Base-by-base conservation (phyloP, 2,113 vertebrate species). In the Opisthocomus hoazin region DNA sequence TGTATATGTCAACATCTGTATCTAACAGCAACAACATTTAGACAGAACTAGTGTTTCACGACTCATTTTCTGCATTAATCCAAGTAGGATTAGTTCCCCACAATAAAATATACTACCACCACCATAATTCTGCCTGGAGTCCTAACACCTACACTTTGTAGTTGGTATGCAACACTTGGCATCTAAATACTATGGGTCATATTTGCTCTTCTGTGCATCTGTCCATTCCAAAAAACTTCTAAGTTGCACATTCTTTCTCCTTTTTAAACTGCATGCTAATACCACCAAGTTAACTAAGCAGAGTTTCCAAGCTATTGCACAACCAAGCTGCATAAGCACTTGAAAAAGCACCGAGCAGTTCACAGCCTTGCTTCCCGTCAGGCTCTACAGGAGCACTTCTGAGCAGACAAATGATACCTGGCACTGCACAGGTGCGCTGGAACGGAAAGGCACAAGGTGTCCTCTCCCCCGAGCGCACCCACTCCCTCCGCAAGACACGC, bases 221-320 rank as follows among this genome's bases (percentile, higher is more conserved):
- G 5, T 48, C 23, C 24, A 53, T 51, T 75, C 21, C 5, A 45
- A 84, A 90, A 58, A 65, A 15, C 9, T 50, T 53, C 23, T 3
- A 39, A 63, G 16, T 6, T 65, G 58, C 12, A 60, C 34, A 43
- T 85, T 85, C 37, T 84, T 95, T 80, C 63, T 45, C 26, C 50
- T 82, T 96, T 93, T 73, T 61, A 89, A 94, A 20, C 66, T 54
- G n/a, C 27, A 68, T 5, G 19, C 51, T 74, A 88, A 86, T 53
- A 54, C 36, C 41, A 14, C 61, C 1, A 85, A 88, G 45, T 87
- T 90, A 91, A 91, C 34, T 53, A 64, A 75, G 68, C 51, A 71
- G 29, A 90, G 41, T 85, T 95, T 93, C 74, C 82, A 95, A 85
- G 70, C 54, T 83, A 83, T 6, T 90, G 63, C 74, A 76, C 70